A percentile compares a stretch with the other conserved stretches of the same genome.
phyloP scores from a whole-genome alignment of 2,797 vertebrate genomes.

The Ctenosaura bakeri region DNA sequence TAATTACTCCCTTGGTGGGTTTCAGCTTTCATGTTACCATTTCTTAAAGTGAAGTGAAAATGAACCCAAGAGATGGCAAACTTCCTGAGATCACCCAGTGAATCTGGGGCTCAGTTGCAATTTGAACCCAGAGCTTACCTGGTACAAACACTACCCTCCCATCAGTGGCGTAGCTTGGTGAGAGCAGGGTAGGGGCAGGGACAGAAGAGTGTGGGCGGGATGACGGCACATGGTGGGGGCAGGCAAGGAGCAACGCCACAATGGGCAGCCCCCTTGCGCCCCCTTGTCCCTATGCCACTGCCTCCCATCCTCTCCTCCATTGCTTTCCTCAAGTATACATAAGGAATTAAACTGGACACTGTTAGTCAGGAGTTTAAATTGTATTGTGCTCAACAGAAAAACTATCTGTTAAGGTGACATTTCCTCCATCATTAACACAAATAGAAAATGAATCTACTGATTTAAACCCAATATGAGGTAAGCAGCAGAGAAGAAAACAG shows the following conservation, averaged over 20 bases:
- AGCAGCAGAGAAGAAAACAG: not conserved
- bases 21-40: not conserved
- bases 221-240: too few relatives aligned
- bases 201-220: too few relatives aligned
- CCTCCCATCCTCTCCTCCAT: not conserved
- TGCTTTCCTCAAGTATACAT: not conserved
- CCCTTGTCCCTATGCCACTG: too few relatives aligned
- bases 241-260: too few relatives aligned
- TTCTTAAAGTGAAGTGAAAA: not conserved
- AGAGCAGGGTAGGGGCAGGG: too few relatives aligned
- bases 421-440: not conserved
- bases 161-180: too few relatives aligned
- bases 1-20: too few relatives aligned
- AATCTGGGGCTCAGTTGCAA: not conserved
- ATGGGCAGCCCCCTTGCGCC: too few relatives aligned
- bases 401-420: not conserved
- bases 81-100: not conserved
- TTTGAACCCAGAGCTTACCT: not conserved
- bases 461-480: not conserved
- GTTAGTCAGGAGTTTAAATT: constrained; percentile 26
- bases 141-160: not conserved
- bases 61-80: not conserved
- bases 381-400: constrained; percentile 8
- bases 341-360: constrained; percentile 38
- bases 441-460: not conserved